Evolutionary conservation across 2,113 vertebrate species (phyloP).

Genomic region (Ciconia boyciana): DNA sequence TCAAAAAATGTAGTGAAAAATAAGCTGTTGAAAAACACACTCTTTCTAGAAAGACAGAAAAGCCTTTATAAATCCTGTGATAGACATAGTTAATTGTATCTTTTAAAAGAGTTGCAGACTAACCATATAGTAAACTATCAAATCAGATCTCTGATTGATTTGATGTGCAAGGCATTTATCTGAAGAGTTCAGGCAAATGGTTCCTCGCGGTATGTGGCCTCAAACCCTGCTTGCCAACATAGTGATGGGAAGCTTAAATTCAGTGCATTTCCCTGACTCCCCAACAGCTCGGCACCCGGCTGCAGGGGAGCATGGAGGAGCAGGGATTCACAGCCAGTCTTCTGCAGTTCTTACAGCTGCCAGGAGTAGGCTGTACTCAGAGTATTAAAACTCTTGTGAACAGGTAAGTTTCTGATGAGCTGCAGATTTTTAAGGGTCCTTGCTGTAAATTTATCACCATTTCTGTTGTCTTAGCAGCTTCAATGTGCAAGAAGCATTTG

Average conservation of each 20-base stretch:
- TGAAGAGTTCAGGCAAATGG: background rate
- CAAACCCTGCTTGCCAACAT: background rate
- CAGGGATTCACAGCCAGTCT: background rate
- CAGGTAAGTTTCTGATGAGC: background rate
- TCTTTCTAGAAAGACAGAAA: background rate
- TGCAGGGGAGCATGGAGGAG: background rate
- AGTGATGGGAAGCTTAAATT: background rate
- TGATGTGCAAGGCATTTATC: background rate
- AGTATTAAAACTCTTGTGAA: background rate
- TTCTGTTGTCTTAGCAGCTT: background rate
- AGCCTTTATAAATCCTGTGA: background rate
- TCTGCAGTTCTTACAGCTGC: background rate
- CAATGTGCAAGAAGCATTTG: background rate
- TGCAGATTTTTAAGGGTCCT: background rate
- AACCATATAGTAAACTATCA: background rate
- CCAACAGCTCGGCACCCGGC: accelerated
- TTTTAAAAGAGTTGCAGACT: background rate
- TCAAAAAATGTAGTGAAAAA: background rate
- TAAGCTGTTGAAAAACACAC: background rate
- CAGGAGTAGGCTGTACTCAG: background rate
- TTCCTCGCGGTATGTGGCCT: background rate
- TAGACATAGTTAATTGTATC: background rate
- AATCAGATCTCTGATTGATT: background rate
- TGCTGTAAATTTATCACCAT: background rate
- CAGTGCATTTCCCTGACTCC: background rate